Percentiles rank a stretch among this genome's conserved stretches.
These are phyloP conservation scores for Prinia subflava DNA, from an alignment of 2,113 vertebrate genomes.

Conservation along the genomic window DNA sequence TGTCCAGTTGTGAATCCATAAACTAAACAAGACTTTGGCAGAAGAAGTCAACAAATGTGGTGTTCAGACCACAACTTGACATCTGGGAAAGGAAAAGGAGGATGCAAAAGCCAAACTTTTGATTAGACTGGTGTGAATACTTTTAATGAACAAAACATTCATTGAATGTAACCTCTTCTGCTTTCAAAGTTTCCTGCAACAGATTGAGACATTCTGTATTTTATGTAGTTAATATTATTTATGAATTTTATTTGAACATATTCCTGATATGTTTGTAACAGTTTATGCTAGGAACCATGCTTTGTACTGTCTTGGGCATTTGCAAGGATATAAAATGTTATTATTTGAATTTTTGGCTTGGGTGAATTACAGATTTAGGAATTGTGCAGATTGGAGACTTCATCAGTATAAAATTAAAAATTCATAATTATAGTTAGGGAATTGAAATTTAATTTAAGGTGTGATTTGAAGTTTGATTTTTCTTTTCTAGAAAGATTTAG, in stretches of 20 bases:
- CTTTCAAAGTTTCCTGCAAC: not conserved
- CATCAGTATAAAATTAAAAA: not conserved
- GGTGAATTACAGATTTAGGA: not conserved
- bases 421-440: not conserved
- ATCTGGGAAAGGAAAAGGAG: slow-evolving; percentile 16
- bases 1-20: slow-evolving; percentile 56
- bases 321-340: not conserved
- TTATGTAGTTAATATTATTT: slow-evolving; percentile 14
- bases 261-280: slow-evolving; percentile 9
- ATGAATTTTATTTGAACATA: slow-evolving; percentile 20
- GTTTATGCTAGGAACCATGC: not conserved
- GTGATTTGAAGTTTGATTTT: not conserved
- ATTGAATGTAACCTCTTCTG: not conserved
- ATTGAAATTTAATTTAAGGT: not conserved
- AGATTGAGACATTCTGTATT: slow-evolving; percentile 8
- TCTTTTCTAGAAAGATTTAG: not conserved
- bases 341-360: not conserved
- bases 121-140: slow-evolving; percentile 28
- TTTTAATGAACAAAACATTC: slow-evolving; percentile 38
- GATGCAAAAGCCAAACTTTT: slow-evolving; percentile 36
- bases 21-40: slow-evolving; percentile 57
- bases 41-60: slow-evolving; percentile 53
- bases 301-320: not conserved
- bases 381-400: not conserved
- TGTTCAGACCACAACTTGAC: slow-evolving; percentile 31